Conservation (phyloP, 2,113 vertebrate genomes). For the Pyrgilauda ruficollis region DNA sequence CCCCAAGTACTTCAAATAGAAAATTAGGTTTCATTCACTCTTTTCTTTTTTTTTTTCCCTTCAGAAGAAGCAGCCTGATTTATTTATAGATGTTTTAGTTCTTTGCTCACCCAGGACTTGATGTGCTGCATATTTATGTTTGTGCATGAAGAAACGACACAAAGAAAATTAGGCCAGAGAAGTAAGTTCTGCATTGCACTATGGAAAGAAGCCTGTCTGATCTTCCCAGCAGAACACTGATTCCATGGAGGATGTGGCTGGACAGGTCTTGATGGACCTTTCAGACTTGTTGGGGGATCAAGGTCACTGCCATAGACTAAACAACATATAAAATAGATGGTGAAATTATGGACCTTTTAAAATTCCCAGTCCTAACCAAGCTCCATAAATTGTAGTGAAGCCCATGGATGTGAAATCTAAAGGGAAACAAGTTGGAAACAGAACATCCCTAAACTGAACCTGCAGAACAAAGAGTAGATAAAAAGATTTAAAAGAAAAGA, state of each 20-base stretch:
- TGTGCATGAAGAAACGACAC: slow-evolving; percentile 32
- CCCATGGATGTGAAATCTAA: background rate
- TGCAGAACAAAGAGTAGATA: background rate
- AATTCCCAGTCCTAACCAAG: background rate
- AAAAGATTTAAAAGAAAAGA: background rate
- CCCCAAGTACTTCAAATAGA: slow-evolving; percentile 25
- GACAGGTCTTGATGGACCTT: background rate
- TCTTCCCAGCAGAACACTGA: background rate
- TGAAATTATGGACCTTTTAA: background rate
- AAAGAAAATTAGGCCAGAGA: slow-evolving; percentile 48
- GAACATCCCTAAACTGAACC: background rate
- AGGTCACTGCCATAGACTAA: background rate
- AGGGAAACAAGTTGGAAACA: background rate
- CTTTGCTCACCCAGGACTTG: slow-evolving; percentile 28
- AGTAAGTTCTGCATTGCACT: background rate
- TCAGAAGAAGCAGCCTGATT: slow-evolving; percentile 43
- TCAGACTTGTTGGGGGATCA: background rate
- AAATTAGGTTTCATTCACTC: slow-evolving; percentile 55
- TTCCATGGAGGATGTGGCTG: background rate
- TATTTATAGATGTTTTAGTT: slow-evolving; percentile 59
- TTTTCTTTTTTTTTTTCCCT: background rate
- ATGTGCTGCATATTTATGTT: slow-evolving; percentile 54
- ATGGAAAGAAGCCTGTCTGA: background rate
- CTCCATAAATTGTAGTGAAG: background rate
- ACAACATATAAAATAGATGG: background rate